Conservation (phyloP, 2,797 vertebrate species). For the Heliangelus exortis region DNA sequence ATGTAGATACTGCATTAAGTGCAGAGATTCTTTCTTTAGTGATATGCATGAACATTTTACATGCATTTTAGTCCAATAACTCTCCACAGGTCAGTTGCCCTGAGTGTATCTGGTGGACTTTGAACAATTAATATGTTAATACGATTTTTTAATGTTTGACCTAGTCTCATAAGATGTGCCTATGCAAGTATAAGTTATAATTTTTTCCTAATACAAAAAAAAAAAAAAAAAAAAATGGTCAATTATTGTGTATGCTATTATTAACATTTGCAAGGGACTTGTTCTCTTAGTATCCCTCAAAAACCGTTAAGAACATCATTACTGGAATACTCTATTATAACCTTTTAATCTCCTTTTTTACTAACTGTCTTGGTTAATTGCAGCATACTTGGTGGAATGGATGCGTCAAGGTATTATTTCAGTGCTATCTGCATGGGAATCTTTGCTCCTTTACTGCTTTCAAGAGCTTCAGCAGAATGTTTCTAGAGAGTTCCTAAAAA, state of each 20-base stretch:
- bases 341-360: not conserved
- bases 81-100: not conserved
- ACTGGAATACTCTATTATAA: not conserved
- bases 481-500: not conserved
- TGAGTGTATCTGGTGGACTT: not conserved
- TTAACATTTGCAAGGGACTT: not conserved
- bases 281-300: not conserved
- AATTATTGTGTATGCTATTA: not conserved
- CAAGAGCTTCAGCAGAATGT: not conserved
- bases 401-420: not conserved
- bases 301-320: not conserved
- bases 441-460: not conserved
- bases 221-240: not conserved
- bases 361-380: not conserved
- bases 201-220: not conserved
- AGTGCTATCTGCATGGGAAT: not conserved
- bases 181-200: not conserved
- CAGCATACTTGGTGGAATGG: not conserved
- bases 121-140: not conserved
- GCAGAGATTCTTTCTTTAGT: not conserved
- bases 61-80: not conserved
- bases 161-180: not conserved
- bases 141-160: not conserved
- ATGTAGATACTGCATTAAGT: not conserved
- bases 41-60: not conserved